Conservation (phyloP, 1,140 invertebrate species). For the Nixonia krombeini region DNA sequence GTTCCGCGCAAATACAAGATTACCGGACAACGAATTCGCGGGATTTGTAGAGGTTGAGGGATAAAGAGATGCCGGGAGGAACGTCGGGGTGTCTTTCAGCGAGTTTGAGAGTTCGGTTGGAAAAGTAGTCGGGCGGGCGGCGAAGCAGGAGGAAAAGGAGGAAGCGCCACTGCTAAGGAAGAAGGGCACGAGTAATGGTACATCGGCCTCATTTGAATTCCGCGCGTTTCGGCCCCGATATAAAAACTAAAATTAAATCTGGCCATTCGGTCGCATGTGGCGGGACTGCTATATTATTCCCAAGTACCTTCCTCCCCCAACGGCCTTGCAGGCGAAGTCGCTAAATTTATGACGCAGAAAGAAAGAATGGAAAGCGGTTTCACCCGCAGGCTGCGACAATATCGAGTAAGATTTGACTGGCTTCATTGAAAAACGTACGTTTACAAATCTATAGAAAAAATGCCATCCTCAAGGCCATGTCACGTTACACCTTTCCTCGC, state of each 20-base stretch:
- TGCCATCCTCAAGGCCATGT: too few relatives aligned
- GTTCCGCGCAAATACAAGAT: too few relatives aligned
- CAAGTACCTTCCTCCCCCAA: slow-evolving; percentile 21
- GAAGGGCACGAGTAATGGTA: slow-evolving; percentile 18
- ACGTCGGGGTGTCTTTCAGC: not conserved
- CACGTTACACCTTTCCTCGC: too few relatives aligned
- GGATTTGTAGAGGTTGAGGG: too few relatives aligned
- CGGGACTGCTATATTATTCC: slow-evolving; percentile 44
- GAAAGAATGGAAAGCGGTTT: slow-evolving; percentile 30
- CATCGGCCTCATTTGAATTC: slow-evolving; percentile 45
- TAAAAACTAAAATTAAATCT: slow-evolving; percentile 48
- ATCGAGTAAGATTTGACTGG: slow-evolving; percentile 21
- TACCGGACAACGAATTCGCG: too few relatives aligned
- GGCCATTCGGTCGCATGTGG: slow-evolving; percentile 38
- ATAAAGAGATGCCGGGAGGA: slow-evolving; percentile 1
- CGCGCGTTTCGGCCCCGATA: slow-evolving; percentile 25
- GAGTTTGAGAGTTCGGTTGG: not conserved
- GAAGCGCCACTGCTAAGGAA: slow-evolving; percentile 11
- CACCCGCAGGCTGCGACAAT: slow-evolving; percentile 15
- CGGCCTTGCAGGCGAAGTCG: slow-evolving; percentile 26
- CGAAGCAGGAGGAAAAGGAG: slow-evolving; percentile 27
- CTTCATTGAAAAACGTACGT: slow-evolving; percentile 14
- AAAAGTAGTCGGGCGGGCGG: not conserved
- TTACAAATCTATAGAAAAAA: too few relatives aligned
- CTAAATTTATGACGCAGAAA: slow-evolving; percentile 39